Base-by-base conservation (phyloP, 2,113 vertebrate genomes). In the Pygoscelis antarcticus region DNA sequence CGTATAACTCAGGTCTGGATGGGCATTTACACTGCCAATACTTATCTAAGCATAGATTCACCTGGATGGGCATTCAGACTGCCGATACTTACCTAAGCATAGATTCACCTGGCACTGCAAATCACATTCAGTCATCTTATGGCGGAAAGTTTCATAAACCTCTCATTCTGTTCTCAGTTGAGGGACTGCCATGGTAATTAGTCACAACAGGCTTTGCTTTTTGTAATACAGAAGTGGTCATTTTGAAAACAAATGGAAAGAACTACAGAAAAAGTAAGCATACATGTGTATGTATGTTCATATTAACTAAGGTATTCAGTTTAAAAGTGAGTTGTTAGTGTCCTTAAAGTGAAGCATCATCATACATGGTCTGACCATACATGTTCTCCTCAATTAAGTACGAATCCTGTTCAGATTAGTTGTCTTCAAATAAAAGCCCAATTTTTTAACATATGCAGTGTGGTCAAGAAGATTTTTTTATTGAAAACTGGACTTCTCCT, bases 1-100 rank as follows among this genome's bases (percentile, higher is more conserved):
- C 0, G 0, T 29, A 4, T 36, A 75, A 64, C 46, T 90, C 27
- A 11, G 14, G 20, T 55, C 36, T 81, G 29, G 17, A 32, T 4
- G 8, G 46, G 6, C 17, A 54, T 66, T 79, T 29, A 15, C 10
- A 49, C 23, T 54, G 9, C 9, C n/a, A 47, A 2, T 34, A 69
- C 29, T 64, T 74, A 38, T 5, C 17, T 32, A 34, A 85, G 23
- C 13, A n/a, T 30, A 6, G 10, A 19, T 83, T 88, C 26, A 40
- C 25, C 36, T 81, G 29, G 13, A 29, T 4, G 9, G 38, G 6
- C 17, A 54, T 62, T 80, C 26, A 16, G 8, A 38, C 20, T 54
- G 9, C 9, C 44, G 40, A 2, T n/a, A 69, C 30, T 64, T 77
- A n/a, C 6, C 17, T 32, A 34, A 85, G 23, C 13, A 34, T n/a